Percentiles rank a stretch among this genome's conserved stretches.
Evolutionary conservation across 2,113 vertebrate species (phyloP).

Genomic region (Lucifuga dentata): DNA sequence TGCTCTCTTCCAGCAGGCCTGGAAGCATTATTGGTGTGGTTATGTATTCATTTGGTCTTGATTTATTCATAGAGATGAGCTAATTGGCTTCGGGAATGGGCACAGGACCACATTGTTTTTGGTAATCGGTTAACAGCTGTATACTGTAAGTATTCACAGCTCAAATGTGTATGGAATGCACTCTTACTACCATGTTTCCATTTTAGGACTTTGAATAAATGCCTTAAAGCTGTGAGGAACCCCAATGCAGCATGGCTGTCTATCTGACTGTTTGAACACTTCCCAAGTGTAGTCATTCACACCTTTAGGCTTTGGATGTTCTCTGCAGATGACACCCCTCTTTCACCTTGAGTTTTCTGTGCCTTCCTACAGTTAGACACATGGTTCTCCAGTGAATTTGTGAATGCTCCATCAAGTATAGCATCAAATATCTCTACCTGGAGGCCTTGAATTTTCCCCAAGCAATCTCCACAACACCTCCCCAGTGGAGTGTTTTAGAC

Average conservation of each 20-base stretch:
- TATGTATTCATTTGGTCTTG: conserved; percentile 53
- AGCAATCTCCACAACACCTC: conserved; percentile 53
- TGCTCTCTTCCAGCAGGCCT: conserved; percentile 33
- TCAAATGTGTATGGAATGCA: conserved; percentile 15
- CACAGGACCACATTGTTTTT: conserved; percentile 25
- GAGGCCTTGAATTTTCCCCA: conserved; percentile 50
- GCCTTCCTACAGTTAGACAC: conserved; percentile 23
- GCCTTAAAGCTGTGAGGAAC: conserved; percentile 30
- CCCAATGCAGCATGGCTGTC: neutral
- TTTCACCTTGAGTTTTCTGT: conserved; percentile 42
- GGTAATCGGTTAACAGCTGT: conserved; percentile 10
- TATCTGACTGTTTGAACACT: conserved; percentile 2
- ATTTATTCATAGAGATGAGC: conserved; percentile 52
- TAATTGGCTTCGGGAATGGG: conserved; percentile 54
- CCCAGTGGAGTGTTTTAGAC: conserved; percentile 39
- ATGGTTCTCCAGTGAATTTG: conserved; percentile 44
- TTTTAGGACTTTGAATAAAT: conserved; percentile 23
- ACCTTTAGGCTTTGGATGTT: conserved; percentile 42
- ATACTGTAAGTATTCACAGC: conserved; percentile 14
- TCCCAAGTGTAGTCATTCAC: conserved; percentile 27
- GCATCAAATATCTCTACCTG: conserved; percentile 56
- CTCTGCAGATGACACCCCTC: conserved; percentile 30
- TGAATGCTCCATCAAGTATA: conserved; percentile 51
- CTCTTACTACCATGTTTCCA: conserved; percentile 7
- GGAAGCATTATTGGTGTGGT: conserved; percentile 46